A percentile compares a stretch with the other conserved stretches of the same genome.
These are phyloP conservation scores for Typhlichthys eigenmanni DNA, from an alignment of 2,797 vertebrate genomes.

Conservation along the genomic window DNA sequence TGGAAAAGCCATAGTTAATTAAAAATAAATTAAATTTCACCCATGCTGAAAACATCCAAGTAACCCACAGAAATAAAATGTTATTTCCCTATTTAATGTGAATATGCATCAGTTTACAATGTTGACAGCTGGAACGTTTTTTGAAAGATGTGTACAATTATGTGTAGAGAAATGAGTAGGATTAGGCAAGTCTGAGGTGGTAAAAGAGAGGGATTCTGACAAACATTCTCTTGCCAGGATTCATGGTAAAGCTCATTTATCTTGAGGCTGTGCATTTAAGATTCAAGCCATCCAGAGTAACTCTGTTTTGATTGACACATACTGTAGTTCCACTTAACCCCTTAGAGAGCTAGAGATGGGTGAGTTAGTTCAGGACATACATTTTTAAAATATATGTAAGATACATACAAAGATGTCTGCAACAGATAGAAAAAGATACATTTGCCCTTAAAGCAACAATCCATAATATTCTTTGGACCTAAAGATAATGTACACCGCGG, in stretches of 20 bases:
- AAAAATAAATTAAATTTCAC: conserved; percentile 29
- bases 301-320: conserved; percentile 32
- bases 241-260: conserved; percentile 53
- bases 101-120: conserved; percentile 51
- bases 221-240: conserved; percentile 43
- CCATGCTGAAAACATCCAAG: conserved; percentile 42
- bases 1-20: conserved; percentile 27
- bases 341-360: conserved; percentile 1
- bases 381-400: conserved; percentile 11
- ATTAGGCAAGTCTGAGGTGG: conserved; percentile 56
- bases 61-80: conserved; percentile 30
- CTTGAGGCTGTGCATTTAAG: conserved; percentile 47
- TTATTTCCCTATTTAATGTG: conserved; percentile 45
- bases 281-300: conserved; percentile 39
- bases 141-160: conserved; percentile 43
- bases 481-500: too few relatives aligned
- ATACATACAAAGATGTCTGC: background rate
- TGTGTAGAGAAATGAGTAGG: conserved; percentile 41
- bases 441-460: too few relatives aligned
- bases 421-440: conserved; percentile 15
- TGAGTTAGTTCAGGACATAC: conserved; percentile 22
- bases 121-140: conserved; percentile 44
- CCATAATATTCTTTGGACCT: too few relatives aligned
- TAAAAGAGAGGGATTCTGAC: conserved; percentile 45
- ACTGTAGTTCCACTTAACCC: conserved; percentile 30